These are phyloP conservation scores for Canis aureus DNA, from an alignment of 2,113 vertebrate species.

Conservation along the genomic window DNA sequence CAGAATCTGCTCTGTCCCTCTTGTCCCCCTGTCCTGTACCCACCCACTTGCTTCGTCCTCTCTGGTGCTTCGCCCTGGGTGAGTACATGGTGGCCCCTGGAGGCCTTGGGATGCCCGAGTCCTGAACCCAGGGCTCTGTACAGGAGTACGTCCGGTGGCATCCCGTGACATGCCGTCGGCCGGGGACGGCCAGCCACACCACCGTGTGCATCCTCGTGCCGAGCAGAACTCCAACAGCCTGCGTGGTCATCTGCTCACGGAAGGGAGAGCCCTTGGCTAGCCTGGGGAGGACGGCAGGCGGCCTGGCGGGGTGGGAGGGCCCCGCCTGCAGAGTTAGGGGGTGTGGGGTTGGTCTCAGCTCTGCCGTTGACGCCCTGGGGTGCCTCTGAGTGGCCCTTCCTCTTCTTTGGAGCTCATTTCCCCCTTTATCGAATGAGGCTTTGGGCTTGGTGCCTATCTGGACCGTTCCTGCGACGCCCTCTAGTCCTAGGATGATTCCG, in stretches of 20 bases:
- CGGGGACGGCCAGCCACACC: background rate
- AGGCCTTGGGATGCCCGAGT: background rate
- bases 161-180: background rate
- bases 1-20: background rate
- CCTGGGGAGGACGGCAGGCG: background rate
- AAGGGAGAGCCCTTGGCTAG: too few species aligned
- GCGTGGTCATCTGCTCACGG: too few species aligned
- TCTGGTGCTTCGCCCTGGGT: background rate
- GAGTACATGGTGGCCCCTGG: background rate
- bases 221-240: accelerated
- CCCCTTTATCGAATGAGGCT: accelerated
- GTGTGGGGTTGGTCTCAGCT: background rate
- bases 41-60: background rate
- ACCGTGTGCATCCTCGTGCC: background rate
- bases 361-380: accelerated
- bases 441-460: background rate
- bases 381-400: too few species aligned
- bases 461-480: too few species aligned
- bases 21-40: background rate
- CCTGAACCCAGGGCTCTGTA: background rate
- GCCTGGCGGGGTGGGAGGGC: background rate
- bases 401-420: background rate
- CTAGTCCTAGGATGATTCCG: background rate
- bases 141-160: accelerated
- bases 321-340: accelerated